Base-by-base conservation (phyloP, 2,888 invertebrate genomes). In the Volucella inanis region DNA sequence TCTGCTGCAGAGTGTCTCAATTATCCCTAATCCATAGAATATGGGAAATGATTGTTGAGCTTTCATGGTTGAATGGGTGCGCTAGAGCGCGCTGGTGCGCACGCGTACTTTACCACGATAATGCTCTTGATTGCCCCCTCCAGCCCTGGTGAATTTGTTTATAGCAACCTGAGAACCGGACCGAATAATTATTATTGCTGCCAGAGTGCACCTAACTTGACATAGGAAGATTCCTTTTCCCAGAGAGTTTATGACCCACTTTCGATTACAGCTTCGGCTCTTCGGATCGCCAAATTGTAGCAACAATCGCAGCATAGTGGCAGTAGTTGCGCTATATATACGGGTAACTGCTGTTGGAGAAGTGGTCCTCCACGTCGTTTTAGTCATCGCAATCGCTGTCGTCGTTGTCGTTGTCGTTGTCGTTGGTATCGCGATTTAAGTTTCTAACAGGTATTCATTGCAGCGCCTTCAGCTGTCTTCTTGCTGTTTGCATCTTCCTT, bases 181-280 rank as follows among this genome's bases (percentile, higher is more conserved):
- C 85, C 85, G 85, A 77, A 85, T 85, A 85, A 85, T 85, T 85
- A 85, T 85, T 81, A 85, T 81, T 77, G 81, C 76, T 64, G 61
- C 38, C 70, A 45, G 65, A 76, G 76, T 81, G 76, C 76, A 75
- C 31, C 54, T 52, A 41, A 68, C 76, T 75, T 76, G 71, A 81
- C 85, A 81, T 72, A 59, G 76, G 81, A 85, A 54, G 85, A 81
- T 77, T 72, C 81, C 57, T 76, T 81, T 76, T 76, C 65, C 81
- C 85, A 81, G 85, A 81, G 64, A 81, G 81, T 85, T 85, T 85
- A 85, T 85, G 85, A 85, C 85, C 85, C 85, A 85, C 81, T 85
- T 85, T 85, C 85, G 85, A 85, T 85, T 77, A 67, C 54, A 77
- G 85, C 72, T 81, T 50, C 72, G 47, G 6, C 31, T 31, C 81